Conservation (phyloP, 2,797 vertebrate genomes). For the Mareca penelope region DNA sequence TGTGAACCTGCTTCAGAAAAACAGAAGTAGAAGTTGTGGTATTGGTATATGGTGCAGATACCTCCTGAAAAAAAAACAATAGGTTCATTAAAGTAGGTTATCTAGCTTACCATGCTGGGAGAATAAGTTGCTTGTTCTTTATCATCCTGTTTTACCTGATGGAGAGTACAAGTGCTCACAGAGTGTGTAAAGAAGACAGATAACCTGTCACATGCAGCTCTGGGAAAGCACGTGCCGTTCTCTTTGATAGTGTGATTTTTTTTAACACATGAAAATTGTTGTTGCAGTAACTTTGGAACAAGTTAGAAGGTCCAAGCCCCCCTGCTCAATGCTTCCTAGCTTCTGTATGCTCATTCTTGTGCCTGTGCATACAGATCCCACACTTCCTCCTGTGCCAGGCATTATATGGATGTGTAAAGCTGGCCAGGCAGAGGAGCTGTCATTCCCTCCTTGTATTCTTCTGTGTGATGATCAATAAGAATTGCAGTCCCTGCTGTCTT, state of each 20-base stretch:
- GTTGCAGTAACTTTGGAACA: not conserved
- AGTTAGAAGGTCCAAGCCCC: not conserved
- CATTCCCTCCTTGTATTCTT: not conserved
- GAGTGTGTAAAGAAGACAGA: not conserved
- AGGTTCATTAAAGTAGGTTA: not conserved
- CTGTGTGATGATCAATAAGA: not conserved
- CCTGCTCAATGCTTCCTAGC: not conserved
- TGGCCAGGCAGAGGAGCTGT: not conserved
- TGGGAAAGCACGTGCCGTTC: not conserved
- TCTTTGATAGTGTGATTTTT: not conserved
- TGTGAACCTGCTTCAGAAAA: not conserved
- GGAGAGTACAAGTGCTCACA: not conserved
- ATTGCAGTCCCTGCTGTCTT: not conserved
- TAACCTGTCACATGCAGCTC: not conserved
- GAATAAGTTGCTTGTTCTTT: not conserved
- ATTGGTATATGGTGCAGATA: not conserved
- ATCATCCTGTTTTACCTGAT: not conserved
- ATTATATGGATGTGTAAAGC: not conserved
- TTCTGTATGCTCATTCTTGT: not conserved
- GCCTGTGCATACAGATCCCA: not conserved
- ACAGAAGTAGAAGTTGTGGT: not conserved
- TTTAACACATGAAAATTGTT: not conserved
- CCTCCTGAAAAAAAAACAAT: not conserved
- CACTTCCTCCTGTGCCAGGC: not conserved
- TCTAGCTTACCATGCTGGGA: not conserved